Conservation (phyloP, 2,888 invertebrate species). For the Metallyticus violacea region DNA sequence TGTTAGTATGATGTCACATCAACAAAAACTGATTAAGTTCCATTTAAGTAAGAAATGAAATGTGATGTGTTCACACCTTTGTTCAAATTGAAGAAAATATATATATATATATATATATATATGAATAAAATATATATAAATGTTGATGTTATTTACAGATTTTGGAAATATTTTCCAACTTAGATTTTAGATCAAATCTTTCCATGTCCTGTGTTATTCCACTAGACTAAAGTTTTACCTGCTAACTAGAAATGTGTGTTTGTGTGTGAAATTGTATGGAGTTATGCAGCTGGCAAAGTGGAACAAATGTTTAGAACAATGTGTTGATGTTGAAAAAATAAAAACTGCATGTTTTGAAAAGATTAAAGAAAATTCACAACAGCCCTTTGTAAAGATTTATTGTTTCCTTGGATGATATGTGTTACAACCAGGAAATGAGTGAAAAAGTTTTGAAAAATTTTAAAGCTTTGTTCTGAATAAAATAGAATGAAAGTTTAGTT, state of each 20-base stretch:
- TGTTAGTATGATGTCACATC: neutral
- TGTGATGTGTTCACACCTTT: constrained; percentile 17
- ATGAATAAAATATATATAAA: constrained; percentile 2
- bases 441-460: neutral
- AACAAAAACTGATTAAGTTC: neutral
- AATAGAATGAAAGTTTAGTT: neutral
- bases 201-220: constrained; percentile 10
- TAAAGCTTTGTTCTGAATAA: neutral
- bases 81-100: neutral
- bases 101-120: constrained; percentile 1
- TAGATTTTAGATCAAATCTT: constrained; percentile 8
- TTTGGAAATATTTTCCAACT: neutral
- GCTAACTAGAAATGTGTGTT: neutral
- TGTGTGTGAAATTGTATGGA: neutral
- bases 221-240: neutral
- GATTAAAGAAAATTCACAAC: neutral
- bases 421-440: neutral
- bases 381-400: neutral
- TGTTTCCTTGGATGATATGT: neutral
- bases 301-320: neutral
- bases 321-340: neutral
- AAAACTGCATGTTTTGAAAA: neutral
- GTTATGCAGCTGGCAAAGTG: neutral
- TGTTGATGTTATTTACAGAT: constrained; percentile 15
- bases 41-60: neutral